Conservation (phyloP, 1,140 invertebrate species). For the Aphelenchoides avenae region DNA sequence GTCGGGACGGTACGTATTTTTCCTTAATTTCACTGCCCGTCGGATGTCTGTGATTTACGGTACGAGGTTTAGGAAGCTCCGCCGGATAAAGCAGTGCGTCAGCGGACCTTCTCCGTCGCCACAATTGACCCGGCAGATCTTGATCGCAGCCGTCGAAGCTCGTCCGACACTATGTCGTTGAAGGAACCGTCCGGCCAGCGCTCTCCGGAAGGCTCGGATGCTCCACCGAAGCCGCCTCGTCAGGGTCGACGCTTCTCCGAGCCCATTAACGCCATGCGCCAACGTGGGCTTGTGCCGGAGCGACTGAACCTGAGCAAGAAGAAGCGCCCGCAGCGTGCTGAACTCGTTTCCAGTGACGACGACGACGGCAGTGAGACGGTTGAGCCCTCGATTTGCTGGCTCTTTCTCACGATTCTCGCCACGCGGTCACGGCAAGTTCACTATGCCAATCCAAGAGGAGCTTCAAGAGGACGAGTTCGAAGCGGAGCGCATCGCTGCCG, state of each 20-base stretch:
- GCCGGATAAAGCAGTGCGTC: conserved; percentile 14
- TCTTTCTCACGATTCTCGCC: conserved; percentile 1
- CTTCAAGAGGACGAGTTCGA: background rate
- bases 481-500: background rate
- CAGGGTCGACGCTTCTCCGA: conserved; percentile 11
- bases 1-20: conserved; percentile 8
- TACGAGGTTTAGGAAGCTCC: too few relatives aligned
- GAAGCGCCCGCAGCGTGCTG: background rate
- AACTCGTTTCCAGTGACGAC: background rate
- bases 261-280: conserved; percentile 14
- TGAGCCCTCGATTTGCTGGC: background rate
- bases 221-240: background rate
- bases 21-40: too few relatives aligned
- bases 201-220: background rate
- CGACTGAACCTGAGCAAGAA: background rate
- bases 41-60: too few relatives aligned
- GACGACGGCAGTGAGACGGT: background rate
- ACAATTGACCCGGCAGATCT: background rate
- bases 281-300: background rate
- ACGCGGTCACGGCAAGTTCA: background rate
- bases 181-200: conserved; percentile 1
- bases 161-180: conserved; percentile 10
- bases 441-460: too few relatives aligned
- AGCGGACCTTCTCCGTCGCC: conserved; percentile 19
- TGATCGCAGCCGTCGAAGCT: background rate